Percentiles rank a stretch among this genome's conserved stretches.
Conservation (phyloP, 1,140 invertebrate genomes). For the Dendroctonus ponderosae region DNA sequence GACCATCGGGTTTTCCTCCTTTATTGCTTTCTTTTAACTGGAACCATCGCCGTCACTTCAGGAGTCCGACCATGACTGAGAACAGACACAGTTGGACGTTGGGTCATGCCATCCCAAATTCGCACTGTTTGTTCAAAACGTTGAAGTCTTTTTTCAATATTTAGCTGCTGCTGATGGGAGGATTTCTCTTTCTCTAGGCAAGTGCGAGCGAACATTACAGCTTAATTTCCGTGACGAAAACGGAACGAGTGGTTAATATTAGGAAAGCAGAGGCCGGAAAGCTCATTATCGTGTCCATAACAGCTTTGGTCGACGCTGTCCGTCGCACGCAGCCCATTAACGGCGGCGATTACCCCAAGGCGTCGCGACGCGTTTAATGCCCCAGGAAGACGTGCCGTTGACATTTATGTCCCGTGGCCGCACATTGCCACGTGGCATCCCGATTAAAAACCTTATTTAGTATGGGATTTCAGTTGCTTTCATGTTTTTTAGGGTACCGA, state of each 20-base stretch:
- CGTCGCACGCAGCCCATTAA: slow-evolving; percentile 27
- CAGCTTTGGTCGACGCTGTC: slow-evolving; percentile 24
- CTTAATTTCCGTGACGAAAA: background rate
- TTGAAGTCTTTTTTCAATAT: too few relatives aligned
- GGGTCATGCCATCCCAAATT: too few relatives aligned
- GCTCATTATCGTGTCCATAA: slow-evolving; percentile 32
- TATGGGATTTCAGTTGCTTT: slow-evolving; percentile 14
- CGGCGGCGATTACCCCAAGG: slow-evolving; percentile 28
- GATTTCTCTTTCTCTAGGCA: too few relatives aligned
- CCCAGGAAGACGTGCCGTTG: slow-evolving; percentile 27
- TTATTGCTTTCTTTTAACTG: too few relatives aligned
- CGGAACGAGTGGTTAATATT: slow-evolving; percentile 10
- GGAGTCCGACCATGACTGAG: too few relatives aligned
- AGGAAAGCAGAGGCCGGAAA: slow-evolving; percentile 10
- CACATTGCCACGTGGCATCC: slow-evolving; percentile 14
- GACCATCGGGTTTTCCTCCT: too few relatives aligned
- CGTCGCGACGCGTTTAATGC: slow-evolving; percentile 31
- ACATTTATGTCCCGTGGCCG: slow-evolving; percentile 25
- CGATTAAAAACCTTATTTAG: slow-evolving; percentile 26
- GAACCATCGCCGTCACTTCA: too few relatives aligned
- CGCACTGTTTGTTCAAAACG: too few relatives aligned
- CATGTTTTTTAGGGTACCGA: slow-evolving; percentile 1
- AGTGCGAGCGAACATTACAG: too few relatives aligned
- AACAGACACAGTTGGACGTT: too few relatives aligned
- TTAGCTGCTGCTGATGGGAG: too few relatives aligned